Percentiles rank a stretch among this genome's conserved stretches.
Conservation (phyloP, 2,113 vertebrate genomes). For the Nycticryphes semicollaris region DNA sequence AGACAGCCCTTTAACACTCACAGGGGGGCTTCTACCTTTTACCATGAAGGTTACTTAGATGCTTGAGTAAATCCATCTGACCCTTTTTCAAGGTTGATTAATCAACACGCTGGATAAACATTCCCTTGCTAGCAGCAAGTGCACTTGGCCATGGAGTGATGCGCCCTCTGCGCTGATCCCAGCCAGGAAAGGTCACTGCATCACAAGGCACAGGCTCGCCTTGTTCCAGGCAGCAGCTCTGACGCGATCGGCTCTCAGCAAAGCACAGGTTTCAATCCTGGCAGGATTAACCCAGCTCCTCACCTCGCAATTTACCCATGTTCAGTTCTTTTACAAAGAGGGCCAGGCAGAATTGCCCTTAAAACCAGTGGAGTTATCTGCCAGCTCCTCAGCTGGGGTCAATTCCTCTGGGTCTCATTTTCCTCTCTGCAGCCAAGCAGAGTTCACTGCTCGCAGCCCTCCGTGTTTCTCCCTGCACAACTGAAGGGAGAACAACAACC, state of each 20-base stretch:
- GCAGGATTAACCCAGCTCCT: neutral
- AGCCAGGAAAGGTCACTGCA: neutral
- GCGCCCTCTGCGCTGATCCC: neutral
- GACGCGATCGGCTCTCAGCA: neutral
- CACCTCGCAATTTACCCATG: neutral
- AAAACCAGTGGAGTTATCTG: neutral
- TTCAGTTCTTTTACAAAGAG: neutral
- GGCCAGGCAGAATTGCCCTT: neutral
- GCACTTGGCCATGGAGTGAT: accelerated
- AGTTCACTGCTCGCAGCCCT: neutral
- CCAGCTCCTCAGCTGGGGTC: neutral
- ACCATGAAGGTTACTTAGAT: conserved; percentile 6
- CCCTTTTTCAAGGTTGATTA: conserved; percentile 46
- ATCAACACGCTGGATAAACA: neutral
- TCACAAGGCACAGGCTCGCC: neutral
- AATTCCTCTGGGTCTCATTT: neutral
- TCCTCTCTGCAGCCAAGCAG: neutral
- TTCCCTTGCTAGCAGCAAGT: neutral
- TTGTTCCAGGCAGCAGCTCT: neutral
- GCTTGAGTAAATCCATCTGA: conserved; percentile 21
- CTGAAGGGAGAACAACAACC: neutral
- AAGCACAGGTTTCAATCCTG: neutral
- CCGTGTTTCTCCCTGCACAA: neutral
- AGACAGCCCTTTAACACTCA: neutral
- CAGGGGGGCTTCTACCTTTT: neutral